These are phyloP conservation scores for Temnothorax longispinosus DNA, from an alignment of 1,140 invertebrate genomes.

Conservation along the genomic window DNA sequence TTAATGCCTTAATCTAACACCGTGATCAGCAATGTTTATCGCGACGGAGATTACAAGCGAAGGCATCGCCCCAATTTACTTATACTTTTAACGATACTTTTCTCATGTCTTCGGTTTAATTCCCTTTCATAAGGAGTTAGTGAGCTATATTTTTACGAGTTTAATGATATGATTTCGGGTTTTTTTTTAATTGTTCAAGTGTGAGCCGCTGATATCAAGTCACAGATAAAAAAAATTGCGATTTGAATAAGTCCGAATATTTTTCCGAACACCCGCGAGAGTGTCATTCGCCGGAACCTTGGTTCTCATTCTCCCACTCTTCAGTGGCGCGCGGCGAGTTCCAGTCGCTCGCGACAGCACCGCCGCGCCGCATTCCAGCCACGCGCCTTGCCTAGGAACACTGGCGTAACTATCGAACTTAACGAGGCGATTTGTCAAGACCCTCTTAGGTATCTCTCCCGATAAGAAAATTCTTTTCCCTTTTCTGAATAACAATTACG, in stretches of 20 bases:
- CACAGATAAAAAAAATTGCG: neutral
- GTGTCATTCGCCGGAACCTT: constrained; percentile 50
- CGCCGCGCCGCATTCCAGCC: constrained; percentile 83
- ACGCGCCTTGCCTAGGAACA: constrained; percentile 82
- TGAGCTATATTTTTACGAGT: neutral
- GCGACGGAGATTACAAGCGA: neutral
- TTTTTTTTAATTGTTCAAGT: neutral
- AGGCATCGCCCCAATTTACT: neutral
- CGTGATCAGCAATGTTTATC: constrained; percentile 41
- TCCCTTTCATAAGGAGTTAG: neutral
- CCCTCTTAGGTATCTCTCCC: neutral
- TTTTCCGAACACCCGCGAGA: constrained; percentile 5
- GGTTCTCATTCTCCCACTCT: constrained; percentile 66
- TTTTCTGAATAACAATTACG: constrained; percentile 48
- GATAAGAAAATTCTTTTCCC: constrained; percentile 55
- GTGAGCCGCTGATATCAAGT: no score
- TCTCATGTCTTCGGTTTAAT: no score
- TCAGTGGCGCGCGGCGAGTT: constrained; percentile 72
- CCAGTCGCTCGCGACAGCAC: constrained; percentile 76
- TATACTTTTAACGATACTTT: constrained; percentile 5
- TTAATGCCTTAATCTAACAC: constrained; percentile 52
- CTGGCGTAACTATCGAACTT: constrained; percentile 76
- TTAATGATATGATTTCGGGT: neutral
- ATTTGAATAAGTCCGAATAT: neutral
- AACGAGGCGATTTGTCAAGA: constrained; percentile 70